phyloP scores from a whole-genome alignment of 2,113 vertebrate species.

The Gavia stellata region DNA sequence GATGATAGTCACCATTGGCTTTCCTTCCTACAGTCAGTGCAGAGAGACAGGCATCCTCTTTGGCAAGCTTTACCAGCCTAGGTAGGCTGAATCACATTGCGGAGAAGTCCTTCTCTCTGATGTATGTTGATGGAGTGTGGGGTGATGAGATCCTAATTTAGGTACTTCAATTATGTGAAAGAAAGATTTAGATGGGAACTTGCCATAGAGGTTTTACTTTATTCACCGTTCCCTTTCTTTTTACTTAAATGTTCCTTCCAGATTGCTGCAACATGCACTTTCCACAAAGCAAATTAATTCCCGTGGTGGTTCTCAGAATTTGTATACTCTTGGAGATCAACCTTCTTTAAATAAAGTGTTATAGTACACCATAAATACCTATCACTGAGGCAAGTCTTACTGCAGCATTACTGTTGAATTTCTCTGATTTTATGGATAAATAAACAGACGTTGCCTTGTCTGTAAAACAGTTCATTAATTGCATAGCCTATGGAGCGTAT shows the following conservation, averaged over 20 bases:
- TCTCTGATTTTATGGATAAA: not conserved
- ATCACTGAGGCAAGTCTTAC: not conserved
- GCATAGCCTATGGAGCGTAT: not conserved
- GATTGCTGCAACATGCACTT: not conserved
- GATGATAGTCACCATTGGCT: not conserved
- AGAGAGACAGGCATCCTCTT: not conserved
- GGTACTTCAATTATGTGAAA: not conserved
- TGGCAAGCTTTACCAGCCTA: not conserved
- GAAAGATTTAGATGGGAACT: not conserved
- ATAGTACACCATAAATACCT: not conserved
- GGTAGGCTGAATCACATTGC: not conserved
- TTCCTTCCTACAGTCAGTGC: not conserved
- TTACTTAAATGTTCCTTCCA: not conserved
- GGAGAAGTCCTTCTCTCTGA: not conserved
- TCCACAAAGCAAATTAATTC: not conserved
- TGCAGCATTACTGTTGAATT: not conserved
- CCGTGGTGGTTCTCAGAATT: not conserved
- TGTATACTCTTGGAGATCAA: not conserved
- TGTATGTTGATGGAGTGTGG: not conserved
- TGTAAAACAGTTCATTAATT: not conserved
- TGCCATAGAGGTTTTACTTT: not conserved
- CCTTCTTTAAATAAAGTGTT: not conserved
- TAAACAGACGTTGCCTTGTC: not conserved
- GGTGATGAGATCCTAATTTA: not conserved
- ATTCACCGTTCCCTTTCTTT: not conserved